Conservation (phyloP, 2,797 vertebrate genomes). For the Girardinus metallicus region DNA sequence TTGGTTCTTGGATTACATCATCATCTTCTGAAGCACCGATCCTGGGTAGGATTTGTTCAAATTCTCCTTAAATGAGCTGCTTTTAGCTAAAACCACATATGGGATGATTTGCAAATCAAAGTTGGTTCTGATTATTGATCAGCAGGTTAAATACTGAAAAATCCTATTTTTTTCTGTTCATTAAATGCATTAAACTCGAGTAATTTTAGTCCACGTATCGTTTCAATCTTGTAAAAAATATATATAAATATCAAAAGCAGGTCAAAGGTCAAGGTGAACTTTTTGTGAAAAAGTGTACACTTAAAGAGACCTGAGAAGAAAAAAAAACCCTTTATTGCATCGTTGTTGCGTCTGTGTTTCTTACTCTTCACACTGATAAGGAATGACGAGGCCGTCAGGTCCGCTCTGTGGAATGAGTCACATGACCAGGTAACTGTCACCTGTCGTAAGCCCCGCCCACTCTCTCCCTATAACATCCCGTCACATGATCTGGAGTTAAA, state of each 20-base stretch:
- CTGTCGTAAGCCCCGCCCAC: conserved; percentile 18
- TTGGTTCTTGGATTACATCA: background rate
- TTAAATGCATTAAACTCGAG: background rate
- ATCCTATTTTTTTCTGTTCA: background rate
- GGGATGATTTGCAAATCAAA: background rate
- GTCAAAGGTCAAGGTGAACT: background rate
- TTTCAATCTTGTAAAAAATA: background rate
- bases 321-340: conserved; percentile 78
- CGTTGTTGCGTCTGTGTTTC: conserved; percentile 43
- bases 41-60: background rate
- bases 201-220: background rate
- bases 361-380: conserved; percentile 65
- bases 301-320: background rate
- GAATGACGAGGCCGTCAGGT: conserved; percentile 62
- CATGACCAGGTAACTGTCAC: conserved; percentile 22
- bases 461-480: conserved; percentile 32
- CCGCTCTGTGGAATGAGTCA: conserved; percentile 62
- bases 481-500: conserved; percentile 62
- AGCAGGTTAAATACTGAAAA: background rate
- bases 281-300: background rate
- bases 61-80: background rate
- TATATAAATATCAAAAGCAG: background rate
- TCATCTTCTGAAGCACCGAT: background rate
- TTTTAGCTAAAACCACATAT: background rate
- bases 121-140: background rate